Evolutionary conservation across 2,797 vertebrate genomes (phyloP).

Genomic region (Sebastes wilsoni): DNA sequence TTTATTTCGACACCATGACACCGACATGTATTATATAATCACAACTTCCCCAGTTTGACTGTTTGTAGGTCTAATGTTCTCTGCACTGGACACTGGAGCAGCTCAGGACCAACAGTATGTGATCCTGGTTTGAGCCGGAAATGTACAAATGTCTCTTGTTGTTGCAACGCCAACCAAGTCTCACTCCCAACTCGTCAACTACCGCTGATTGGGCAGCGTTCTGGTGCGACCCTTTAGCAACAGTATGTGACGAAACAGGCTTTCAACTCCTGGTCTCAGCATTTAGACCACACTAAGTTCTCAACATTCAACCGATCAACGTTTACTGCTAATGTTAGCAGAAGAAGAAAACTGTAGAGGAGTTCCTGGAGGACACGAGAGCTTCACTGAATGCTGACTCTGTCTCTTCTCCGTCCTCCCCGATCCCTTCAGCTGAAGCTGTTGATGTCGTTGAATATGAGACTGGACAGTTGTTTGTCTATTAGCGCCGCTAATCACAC

Average conservation of each 20-base stretch:
- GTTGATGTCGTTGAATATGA: constrained; percentile 11
- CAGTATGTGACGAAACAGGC: no score
- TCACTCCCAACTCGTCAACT: no score
- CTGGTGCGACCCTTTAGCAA: rapidly evolving
- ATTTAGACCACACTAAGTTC: neutral
- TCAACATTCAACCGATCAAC: neutral
- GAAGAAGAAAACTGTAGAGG: neutral
- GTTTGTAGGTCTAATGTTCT: neutral
- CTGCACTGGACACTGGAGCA: neutral
- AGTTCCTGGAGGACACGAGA: neutral
- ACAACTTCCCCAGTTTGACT: neutral
- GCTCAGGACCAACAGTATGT: neutral
- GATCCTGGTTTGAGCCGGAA: rapidly evolving
- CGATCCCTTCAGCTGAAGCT: neutral
- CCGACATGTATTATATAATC: neutral
- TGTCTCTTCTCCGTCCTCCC: neutral
- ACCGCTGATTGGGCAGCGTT: no score
- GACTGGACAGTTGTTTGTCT: constrained; percentile 50
- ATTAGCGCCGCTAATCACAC: constrained; percentile 54
- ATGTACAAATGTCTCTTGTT: no score
- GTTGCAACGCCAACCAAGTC: no score
- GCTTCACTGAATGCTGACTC: neutral
- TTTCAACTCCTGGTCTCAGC: neutral
- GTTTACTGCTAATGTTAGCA: constrained; percentile 9
- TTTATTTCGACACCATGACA: neutral